Conservation (phyloP, 2,113 vertebrate species). For the Burhinus oedicnemus region DNA sequence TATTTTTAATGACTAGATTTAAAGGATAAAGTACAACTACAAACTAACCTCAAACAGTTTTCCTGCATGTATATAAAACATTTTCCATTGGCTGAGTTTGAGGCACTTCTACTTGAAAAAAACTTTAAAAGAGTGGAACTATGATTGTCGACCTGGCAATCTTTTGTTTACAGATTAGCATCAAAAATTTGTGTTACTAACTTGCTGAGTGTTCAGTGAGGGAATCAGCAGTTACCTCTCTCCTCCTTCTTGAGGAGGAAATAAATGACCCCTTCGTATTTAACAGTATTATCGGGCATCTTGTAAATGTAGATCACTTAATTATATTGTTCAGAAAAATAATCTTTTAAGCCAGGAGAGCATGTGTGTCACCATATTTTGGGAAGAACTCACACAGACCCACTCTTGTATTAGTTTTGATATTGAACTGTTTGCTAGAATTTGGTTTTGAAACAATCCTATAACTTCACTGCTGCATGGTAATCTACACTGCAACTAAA, state of each 20-base stretch:
- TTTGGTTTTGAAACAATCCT: background rate
- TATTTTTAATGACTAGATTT: background rate
- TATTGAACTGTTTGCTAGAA: background rate
- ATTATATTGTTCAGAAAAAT: background rate
- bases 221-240: background rate
- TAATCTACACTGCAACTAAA: background rate
- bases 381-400: background rate
- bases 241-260: background rate
- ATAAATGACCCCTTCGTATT: background rate
- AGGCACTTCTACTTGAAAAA: background rate
- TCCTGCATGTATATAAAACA: background rate
- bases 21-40: background rate
- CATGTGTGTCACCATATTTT: background rate
- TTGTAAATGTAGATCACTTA: background rate
- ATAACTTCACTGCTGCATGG: background rate
- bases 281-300: background rate
- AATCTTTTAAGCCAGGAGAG: background rate
- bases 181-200: background rate
- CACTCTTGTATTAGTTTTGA: background rate
- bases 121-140: background rate
- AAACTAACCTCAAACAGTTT: background rate
- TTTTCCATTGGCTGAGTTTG: background rate
- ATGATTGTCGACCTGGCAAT: background rate
- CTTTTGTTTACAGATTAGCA: background rate
- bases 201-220: background rate